Base-by-base conservation (phyloP, 2,888 invertebrate genomes). In the Lasioglossum lativentre region DNA sequence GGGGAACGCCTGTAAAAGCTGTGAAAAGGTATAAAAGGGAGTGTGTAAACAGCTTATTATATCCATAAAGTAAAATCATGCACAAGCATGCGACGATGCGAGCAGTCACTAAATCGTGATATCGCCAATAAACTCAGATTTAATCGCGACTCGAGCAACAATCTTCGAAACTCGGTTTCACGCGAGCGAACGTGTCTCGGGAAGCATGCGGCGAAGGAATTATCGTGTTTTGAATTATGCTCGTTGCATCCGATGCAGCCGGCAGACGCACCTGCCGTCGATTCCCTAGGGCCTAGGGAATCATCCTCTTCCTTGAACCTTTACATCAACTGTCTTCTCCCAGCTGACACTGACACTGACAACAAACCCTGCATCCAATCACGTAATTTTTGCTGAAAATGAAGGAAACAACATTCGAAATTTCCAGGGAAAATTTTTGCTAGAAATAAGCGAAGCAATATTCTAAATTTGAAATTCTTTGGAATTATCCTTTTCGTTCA, bases 201-300 rank as follows among this genome's bases (percentile, higher is more conserved):
- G n/a, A 10, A 71, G 75, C 70, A 59, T 63, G 47, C 38, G 38
- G 73, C 68, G 78, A 47, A n/a, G 59, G 23, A 80, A 82, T 86
- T 88, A 82, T 86, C 83, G 74, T 42, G 74, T 82, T 80, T 77
- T 79, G 78, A 76, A 76, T 80, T 34, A 77, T 30, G 42, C 72
- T 79, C 72, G 75, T 68, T 40, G 79, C 78, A 70, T 79, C 79
- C 75, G 82, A 76, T 16, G 86, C 88, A 90, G 87, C 85, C 88
- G 87, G 90, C 88, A 70, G 56, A 70, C 68, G 86, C 90, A 90
- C 90, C 90, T 90, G 90, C 86, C 80, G 80, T 45, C 74, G 52
- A 87, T 84, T 78, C 81, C 52, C 52, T 52, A 52, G 52, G 52
- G 52, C 71, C 84, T 47, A 56, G 68, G 70, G 74, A 74, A 77